A percentile compares a stretch with the other conserved stretches of the same genome.
These are phyloP conservation scores for Pinctada fucata DNA, from an alignment of 2,888 invertebrate genomes.

Conservation along the genomic window DNA sequence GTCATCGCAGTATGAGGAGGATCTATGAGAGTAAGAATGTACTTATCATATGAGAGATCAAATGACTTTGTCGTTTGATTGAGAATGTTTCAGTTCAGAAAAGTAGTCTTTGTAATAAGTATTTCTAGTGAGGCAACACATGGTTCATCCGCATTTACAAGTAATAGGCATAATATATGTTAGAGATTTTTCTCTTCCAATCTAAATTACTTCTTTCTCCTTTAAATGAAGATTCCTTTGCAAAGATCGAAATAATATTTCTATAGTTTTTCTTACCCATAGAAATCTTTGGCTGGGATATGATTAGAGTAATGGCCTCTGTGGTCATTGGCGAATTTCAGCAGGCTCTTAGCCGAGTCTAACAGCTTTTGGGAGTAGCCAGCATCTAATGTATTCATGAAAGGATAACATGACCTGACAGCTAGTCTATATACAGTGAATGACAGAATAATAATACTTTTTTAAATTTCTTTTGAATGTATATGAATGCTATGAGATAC, in stretches of 20 bases:
- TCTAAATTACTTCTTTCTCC: too few relatives aligned
- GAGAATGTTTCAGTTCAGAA: neutral
- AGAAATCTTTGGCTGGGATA: constrained; percentile 6
- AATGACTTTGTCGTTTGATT: neutral
- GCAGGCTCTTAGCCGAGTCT: constrained; percentile 41
- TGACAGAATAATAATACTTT: neutral
- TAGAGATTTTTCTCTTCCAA: too few relatives aligned
- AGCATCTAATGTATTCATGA: constrained; percentile 24
- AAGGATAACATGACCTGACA: neutral
- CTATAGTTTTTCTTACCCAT: constrained; percentile 2
- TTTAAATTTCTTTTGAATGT: neutral
- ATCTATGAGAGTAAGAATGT: constrained; percentile 38
- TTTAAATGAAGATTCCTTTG: too few relatives aligned
- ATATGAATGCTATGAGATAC: neutral
- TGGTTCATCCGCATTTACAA: too few relatives aligned
- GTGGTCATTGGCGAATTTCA: constrained; percentile 44
- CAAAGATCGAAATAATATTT: too few relatives aligned
- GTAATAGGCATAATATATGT: too few relatives aligned
- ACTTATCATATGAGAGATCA: neutral
- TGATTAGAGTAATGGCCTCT: constrained; percentile 33
- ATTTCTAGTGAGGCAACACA: too few relatives aligned
- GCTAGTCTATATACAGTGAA: neutral
- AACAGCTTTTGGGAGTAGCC: constrained; percentile 39
- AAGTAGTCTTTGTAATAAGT: too few relatives aligned
- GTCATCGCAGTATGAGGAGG: constrained; percentile 64